Percentiles rank a stretch among this genome's conserved stretches.
phyloP scores from a whole-genome alignment of 2,888 invertebrate genomes.

The Hydriomena furcata region DNA sequence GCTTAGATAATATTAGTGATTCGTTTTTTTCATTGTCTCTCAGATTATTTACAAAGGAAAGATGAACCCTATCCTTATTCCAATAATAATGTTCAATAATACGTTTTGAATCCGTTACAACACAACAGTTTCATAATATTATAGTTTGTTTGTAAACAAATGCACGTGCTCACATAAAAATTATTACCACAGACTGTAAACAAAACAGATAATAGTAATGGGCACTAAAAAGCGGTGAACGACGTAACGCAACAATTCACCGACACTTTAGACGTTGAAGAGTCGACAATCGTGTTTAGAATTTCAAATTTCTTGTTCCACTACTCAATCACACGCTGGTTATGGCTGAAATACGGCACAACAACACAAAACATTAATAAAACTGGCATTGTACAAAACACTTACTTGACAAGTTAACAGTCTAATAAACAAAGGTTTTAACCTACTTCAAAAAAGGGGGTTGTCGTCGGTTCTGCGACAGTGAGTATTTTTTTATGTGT shows the following conservation, averaged over 20 bases:
- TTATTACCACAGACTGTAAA: neutral
- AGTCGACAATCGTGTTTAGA: slow-evolving; percentile 9
- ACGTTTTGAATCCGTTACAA: no score
- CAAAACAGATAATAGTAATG: slow-evolving; percentile 6
- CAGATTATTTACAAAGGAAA: no score
- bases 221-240: neutral
- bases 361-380: neutral
- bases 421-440: neutral
- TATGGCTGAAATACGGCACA: slow-evolving; percentile 4
- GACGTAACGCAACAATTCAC: slow-evolving; percentile 16
- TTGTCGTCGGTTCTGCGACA: no score
- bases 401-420: neutral
- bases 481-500: no score
- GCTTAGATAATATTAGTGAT: no score
- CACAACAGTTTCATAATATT: no score
- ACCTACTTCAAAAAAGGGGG: no score
- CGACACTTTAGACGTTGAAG: slow-evolving; percentile 1
- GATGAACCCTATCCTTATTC: no score
- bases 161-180: no score
- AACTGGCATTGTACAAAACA: neutral
- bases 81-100: no score
- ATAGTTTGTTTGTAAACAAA: no score
- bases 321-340: neutral
- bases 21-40: no score
- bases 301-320: slow-evolving; percentile 13